phyloP scores from a whole-genome alignment of 2,888 invertebrate species.

The Creontiades dilutus region DNA sequence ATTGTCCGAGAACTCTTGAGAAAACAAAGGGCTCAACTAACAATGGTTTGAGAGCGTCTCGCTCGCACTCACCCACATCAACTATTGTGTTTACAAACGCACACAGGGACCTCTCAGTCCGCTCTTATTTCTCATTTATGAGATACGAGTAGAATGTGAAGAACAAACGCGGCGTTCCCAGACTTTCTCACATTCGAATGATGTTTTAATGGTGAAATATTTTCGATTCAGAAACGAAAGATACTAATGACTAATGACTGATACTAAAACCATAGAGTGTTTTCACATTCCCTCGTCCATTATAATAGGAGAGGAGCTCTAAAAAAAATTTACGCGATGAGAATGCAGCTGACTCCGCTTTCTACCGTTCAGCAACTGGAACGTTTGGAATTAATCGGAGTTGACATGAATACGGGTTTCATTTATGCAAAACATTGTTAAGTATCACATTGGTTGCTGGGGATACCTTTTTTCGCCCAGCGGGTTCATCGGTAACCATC shows the following conservation, averaged over 20 bases:
- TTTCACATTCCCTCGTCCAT: too few species aligned
- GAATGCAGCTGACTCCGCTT: too few species aligned
- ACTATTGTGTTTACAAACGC: neutral
- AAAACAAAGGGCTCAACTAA: slow-evolving; percentile 25
- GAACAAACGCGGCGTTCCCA: slow-evolving; percentile 16
- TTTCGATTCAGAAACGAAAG: neutral
- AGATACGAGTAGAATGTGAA: neutral
- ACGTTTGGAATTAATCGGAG: too few species aligned
- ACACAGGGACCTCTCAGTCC: neutral
- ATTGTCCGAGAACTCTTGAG: slow-evolving; percentile 8
- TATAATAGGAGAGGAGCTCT: too few species aligned
- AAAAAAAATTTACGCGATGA: too few species aligned
- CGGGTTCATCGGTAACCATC: too few species aligned
- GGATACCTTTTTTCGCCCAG: too few species aligned
- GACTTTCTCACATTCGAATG: slow-evolving; percentile 13
- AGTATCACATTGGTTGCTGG: too few species aligned
- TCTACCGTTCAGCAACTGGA: too few species aligned
- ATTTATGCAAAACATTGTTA: too few species aligned
- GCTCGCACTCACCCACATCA: neutral
- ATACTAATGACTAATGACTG: neutral
- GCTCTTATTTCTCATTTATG: neutral
- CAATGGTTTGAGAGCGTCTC: slow-evolving; percentile 16
- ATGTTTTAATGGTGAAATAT: neutral
- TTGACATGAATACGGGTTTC: too few species aligned
- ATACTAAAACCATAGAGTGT: neutral